A percentile compares a stretch with the other conserved stretches of the same genome.
Conservation (phyloP, 2,113 vertebrate genomes). For the Pungitius pungitius region DNA sequence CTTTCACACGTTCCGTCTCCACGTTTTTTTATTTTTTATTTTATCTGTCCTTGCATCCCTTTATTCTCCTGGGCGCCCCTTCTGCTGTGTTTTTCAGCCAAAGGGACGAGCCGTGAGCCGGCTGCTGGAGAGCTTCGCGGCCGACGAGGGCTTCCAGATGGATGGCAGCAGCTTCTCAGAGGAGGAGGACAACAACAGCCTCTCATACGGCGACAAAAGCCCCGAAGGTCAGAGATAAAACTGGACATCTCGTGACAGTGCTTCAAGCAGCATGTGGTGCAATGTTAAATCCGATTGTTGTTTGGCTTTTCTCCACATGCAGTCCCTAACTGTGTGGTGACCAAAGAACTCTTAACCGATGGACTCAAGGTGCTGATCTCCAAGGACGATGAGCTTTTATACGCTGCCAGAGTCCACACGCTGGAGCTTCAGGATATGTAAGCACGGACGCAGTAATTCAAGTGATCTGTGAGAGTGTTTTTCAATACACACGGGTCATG, state of each 20-base stretch:
- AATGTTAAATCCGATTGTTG: constrained; percentile 7
- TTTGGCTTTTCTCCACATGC: constrained; percentile 18
- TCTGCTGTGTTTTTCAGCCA: constrained; percentile 67
- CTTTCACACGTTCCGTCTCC: constrained; percentile 23
- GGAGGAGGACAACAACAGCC: constrained; percentile 81
- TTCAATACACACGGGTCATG: neutral
- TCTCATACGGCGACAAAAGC: constrained; percentile 57
- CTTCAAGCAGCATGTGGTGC: neutral
- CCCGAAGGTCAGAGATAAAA: constrained; percentile 49
- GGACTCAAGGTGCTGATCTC: constrained; percentile 92
- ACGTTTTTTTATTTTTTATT: constrained; percentile 35
- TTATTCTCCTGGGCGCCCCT: constrained; percentile 29
- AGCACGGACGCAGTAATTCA: constrained; percentile 49
- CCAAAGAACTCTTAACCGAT: constrained; percentile 89
- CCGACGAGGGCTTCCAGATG: constrained; percentile 91
- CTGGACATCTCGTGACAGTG: neutral
- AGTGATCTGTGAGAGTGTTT: neutral
- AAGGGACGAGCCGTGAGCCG: constrained; percentile 91
- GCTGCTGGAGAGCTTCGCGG: constrained; percentile 91
- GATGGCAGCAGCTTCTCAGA: constrained; percentile 94
- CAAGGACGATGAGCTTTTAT: constrained; percentile 94
- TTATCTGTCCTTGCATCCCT: constrained; percentile 22
- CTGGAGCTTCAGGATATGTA: constrained; percentile 92
- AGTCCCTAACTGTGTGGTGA: constrained; percentile 86
- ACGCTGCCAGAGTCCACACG: constrained; percentile 88